Percentiles rank a stretch among this genome's conserved stretches.
Conservation (phyloP, 1,140 invertebrate species). For the Drosophila nigrodunni region DNA sequence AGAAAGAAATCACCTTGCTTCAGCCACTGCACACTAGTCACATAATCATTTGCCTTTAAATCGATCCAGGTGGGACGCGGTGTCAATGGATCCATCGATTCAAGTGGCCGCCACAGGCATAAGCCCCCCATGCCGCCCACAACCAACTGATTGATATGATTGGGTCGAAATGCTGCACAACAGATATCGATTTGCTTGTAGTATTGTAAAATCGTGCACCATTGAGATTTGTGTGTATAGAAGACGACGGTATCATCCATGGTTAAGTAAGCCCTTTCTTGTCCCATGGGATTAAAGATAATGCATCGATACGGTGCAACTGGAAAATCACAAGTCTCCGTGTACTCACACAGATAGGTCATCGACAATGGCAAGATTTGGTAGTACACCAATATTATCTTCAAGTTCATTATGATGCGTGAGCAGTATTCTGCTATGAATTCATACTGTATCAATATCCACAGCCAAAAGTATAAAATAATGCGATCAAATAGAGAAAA, state of each 20-base stretch:
- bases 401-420: no score
- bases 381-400: no score
- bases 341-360: background rate
- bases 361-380: no score
- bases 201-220: background rate
- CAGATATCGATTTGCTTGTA: background rate
- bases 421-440: no score
- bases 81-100: background rate
- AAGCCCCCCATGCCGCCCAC: background rate
- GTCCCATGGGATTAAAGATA: background rate
- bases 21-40: background rate
- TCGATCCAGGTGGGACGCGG: background rate
- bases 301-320: background rate
- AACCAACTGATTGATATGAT: background rate
- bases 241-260: background rate
- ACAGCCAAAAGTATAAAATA: no score
- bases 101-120: background rate
- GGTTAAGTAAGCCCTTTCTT: background rate
- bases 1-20: background rate
- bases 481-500: no score
- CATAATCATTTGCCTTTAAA: background rate
- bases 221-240: background rate
- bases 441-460: no score
- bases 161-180: constrained; percentile 1
- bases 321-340: background rate